Base-by-base conservation (phyloP, 2,888 invertebrate genomes). In the Ichneumon xanthorius region DNA sequence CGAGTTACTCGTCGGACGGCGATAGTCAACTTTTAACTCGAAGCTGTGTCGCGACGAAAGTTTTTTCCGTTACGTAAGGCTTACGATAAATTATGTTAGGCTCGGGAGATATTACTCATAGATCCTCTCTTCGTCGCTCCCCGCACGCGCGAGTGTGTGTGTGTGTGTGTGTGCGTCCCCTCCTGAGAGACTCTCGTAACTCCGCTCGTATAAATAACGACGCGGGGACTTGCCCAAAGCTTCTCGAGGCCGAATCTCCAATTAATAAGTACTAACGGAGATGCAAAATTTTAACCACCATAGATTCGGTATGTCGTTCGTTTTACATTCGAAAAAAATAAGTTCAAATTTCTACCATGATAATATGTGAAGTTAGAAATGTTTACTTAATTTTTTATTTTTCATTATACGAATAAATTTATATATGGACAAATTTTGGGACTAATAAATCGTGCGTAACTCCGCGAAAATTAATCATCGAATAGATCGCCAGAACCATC, bases 81-180 rank as follows among this genome's bases (percentile, higher is more conserved):
- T 77, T 80, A 81, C 72, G 77, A 84, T 84, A 72, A 84, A 80
- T 84, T 84, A 68, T 72, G 53, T 73, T 80, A 55, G 80, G 61
- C 72, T 73, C 80, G 77, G 58, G 72, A 73, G 37, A 73, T 80
- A 77, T 84, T 80, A 80, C 80, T 80, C 84, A 81, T 68, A 61
- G 33, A 45, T 30, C 55, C 53, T 19, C 61, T 79, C 48, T 67
- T 33, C 61, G n/a, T 40, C 40, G 40, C 61, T 55, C 19, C 19
- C 16, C 55, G n/a, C 22, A 19, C 67, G 67, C 3, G 63, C 75
- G 30, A n/a, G 14, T 14, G 63, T 63, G 26, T 58, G 55, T 26
- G 22, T 19, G 58, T 19, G 53, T n/a, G 19, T 50, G 40, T 40
- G 61, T 61, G 26, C 55, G 55, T 40, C 14, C 65, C 19, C 65